Percentiles rank a stretch among this genome's conserved stretches.
These are phyloP conservation scores for Seriola aureovittata DNA, from an alignment of 2,113 vertebrate genomes.

Conservation along the genomic window DNA sequence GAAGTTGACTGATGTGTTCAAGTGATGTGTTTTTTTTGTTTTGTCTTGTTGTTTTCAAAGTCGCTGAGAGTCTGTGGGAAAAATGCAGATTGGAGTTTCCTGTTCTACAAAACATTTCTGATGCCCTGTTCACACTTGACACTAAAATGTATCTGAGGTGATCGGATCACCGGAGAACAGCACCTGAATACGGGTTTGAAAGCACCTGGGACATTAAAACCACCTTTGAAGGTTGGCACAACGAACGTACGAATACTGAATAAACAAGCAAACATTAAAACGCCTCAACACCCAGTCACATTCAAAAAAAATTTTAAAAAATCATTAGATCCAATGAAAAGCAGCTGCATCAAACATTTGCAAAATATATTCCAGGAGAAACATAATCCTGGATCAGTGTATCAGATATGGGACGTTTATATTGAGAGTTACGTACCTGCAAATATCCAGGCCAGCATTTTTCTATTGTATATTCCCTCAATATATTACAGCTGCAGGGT, in stretches of 20 bases:
- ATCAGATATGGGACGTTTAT: neutral
- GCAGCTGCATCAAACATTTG: neutral
- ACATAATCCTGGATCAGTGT: neutral
- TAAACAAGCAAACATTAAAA: neutral
- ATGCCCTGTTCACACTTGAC: conserved; percentile 6
- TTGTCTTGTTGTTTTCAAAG: conserved; percentile 36
- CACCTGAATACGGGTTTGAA: neutral
- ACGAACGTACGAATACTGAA: too few relatives aligned
- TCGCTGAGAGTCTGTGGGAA: conserved; percentile 10
- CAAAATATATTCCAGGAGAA: neutral
- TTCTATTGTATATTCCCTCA: neutral
- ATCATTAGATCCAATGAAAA: neutral
- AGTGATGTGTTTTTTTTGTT: conserved; percentile 9
- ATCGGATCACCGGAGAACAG: neutral
- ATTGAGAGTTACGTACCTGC: neutral
- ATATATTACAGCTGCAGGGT: neutral
- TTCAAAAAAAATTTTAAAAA: neutral
- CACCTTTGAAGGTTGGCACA: neutral
- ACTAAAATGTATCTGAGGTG: conserved; percentile 6
- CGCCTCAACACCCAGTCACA: neutral
- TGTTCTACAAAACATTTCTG: neutral
- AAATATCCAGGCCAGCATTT: neutral
- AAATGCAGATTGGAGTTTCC: conserved; percentile 30
- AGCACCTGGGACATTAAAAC: neutral
- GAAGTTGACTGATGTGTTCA: conserved; percentile 56